Evolutionary conservation across 2,888 invertebrate genomes (phyloP).

Genomic region (Saturnia japonica): DNA sequence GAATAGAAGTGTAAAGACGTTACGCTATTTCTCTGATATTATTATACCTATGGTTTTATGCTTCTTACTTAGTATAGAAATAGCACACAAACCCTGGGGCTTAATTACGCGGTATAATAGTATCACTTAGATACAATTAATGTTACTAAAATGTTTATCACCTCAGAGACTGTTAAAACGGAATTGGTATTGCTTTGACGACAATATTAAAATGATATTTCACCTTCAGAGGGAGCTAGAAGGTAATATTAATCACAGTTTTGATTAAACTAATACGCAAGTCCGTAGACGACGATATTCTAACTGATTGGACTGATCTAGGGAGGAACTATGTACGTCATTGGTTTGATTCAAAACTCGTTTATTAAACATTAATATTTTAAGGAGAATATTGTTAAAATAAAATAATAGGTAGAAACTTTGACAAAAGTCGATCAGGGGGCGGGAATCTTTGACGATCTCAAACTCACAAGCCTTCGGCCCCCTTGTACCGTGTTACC

Average conservation of each 20-base stretch:
- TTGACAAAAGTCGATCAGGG: no score
- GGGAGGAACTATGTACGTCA: neutral
- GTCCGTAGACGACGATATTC: neutral
- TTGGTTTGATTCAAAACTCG: no score
- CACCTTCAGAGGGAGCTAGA: neutral
- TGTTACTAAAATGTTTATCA: neutral
- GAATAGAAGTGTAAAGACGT: no score
- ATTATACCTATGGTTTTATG: no score
- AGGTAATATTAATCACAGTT: neutral
- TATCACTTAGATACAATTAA: conserved; percentile 4
- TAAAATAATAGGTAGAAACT: no score
- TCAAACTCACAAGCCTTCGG: no score
- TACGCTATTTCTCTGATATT: no score
- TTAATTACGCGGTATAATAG: conserved; percentile 1
- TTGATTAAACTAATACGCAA: neutral
- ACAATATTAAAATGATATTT: conserved; percentile 10
- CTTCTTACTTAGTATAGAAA: no score
- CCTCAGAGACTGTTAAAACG: conserved; percentile 4
- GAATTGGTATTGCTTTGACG: conserved; percentile 9
- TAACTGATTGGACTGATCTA: neutral
- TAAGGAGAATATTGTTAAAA: no score
- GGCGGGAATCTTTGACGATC: no score
- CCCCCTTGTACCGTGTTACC: no score
- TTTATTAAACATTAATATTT: no score
- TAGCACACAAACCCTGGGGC: neutral